Evolutionary conservation across 1,140 invertebrate genomes (phyloP).

Genomic region (Oncopeltus fasciatus): DNA sequence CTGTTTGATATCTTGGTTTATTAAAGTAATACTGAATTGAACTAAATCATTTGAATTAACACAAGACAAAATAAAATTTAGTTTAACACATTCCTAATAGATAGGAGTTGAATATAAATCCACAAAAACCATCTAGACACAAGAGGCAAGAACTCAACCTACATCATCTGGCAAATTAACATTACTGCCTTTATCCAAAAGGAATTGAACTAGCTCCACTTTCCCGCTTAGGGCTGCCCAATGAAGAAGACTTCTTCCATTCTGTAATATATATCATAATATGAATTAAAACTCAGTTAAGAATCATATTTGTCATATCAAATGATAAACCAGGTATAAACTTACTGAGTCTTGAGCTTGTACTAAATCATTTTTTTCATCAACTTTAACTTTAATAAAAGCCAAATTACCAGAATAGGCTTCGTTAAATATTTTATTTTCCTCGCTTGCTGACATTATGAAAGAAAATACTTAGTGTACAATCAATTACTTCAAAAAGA

Average conservation of each 20-base stretch:
- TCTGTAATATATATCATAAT: slow-evolving; percentile 35
- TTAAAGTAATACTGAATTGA: background rate
- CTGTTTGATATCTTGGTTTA: no score
- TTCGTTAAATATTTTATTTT: slow-evolving; percentile 15
- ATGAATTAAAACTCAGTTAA: background rate
- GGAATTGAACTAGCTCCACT: slow-evolving; percentile 41
- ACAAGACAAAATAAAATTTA: background rate
- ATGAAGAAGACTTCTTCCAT: slow-evolving; percentile 42
- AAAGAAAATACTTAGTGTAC: no score
- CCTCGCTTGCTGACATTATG: slow-evolving; percentile 11
- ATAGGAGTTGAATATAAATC: background rate
- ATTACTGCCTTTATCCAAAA: slow-evolving; percentile 41
- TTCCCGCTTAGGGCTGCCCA: slow-evolving; percentile 55
- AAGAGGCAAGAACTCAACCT: slow-evolving; percentile 22
- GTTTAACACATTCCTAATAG: background rate
- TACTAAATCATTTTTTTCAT: slow-evolving; percentile 6
- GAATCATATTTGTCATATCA: background rate
- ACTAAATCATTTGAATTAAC: background rate
- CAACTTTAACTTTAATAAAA: slow-evolving; percentile 10
- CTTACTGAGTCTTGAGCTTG: slow-evolving; percentile 13
- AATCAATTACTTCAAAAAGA: no score
- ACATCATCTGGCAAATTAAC: slow-evolving; percentile 50
- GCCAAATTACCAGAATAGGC: slow-evolving; percentile 15
- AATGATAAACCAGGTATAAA: no score
- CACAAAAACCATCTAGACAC: background rate